Conservation (phyloP, 2,113 vertebrate species). For the Delphinus delphis region DNA sequence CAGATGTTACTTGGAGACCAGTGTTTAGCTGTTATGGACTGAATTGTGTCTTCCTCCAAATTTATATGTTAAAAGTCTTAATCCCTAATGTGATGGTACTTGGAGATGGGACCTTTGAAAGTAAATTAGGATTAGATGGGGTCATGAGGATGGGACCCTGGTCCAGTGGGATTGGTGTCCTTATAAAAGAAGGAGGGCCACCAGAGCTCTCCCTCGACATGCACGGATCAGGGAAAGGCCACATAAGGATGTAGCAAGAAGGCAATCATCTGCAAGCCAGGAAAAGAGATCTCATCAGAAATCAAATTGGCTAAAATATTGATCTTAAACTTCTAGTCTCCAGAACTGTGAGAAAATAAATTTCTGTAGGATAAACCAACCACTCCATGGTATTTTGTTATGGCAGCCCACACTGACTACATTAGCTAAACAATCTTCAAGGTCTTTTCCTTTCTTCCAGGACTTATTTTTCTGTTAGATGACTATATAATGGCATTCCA, state of each 20-base stretch:
- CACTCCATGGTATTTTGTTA: neutral
- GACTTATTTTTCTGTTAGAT: neutral
- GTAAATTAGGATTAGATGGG: neutral
- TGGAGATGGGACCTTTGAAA: neutral
- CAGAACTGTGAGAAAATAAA: neutral
- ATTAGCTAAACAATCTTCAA: neutral
- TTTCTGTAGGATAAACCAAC: neutral
- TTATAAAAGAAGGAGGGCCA: neutral
- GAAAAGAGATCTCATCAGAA: neutral
- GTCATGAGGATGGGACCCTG: neutral
- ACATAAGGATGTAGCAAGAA: neutral
- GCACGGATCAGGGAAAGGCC: neutral
- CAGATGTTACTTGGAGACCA: neutral
- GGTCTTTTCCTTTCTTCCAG: neutral
- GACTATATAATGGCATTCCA: neutral
- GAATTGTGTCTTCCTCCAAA: neutral
- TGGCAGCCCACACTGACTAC: neutral
- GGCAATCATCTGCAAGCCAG: neutral
- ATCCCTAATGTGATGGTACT: neutral
- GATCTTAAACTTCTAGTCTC: neutral
- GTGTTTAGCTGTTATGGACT: neutral
- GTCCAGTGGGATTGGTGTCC: neutral
- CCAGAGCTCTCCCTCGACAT: neutral
- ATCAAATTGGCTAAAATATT: neutral
- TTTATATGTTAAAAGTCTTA: neutral